Evolutionary conservation across 1,140 invertebrate genomes (phyloP), one percentile per base, ranked within the genome.

Genomic region (Leguminivora glycinivorella): DNA sequence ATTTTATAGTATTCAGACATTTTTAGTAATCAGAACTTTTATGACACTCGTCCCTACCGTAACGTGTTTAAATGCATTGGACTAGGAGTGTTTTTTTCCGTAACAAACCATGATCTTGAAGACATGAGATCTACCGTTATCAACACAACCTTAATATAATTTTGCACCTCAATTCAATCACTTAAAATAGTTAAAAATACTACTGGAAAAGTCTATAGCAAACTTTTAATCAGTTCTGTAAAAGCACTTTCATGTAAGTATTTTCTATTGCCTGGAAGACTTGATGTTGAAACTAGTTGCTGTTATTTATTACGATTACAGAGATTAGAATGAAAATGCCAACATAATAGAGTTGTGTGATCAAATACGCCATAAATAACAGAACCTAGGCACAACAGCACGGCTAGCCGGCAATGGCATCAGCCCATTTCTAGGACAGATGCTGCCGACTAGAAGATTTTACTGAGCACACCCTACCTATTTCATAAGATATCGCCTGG

Each of bases 1-100:
- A n/a, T n/a, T n/a, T n/a, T n/a, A n/a, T n/a, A n/a, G n/a, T n/a
- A n/a, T n/a, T n/a, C n/a, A n/a, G n/a, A n/a, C n/a, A n/a, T n/a
- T n/a, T n/a, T n/a, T n/a, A n/a, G n/a, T n/a, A n/a, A n/a, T n/a
- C n/a, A 9, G 9, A 47, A 22, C 47, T 52, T 52, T 5, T 22
- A 52, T 19, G 47, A 52, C 19, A 63, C 26, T 17, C n/a, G 19
- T 34, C n/a, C 25, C 17, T 34, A 63, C 58, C 58, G 58, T 63
- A 63, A 63, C 58, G 26, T 63, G 58, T 26, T 17, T 63, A 63
- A 63, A 63, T 63, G 58, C 58, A 63, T 63, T 63, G 58, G 58
- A 63, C 58, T 63, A 63, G 58, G 58, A 29, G 58, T 31, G 58
- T 63, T 26, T 29, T 31, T 63, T 17, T 14, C 2, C 56, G 25